phyloP scores from a whole-genome alignment of 2,888 invertebrate species.

The Deilephila elpenor region DNA sequence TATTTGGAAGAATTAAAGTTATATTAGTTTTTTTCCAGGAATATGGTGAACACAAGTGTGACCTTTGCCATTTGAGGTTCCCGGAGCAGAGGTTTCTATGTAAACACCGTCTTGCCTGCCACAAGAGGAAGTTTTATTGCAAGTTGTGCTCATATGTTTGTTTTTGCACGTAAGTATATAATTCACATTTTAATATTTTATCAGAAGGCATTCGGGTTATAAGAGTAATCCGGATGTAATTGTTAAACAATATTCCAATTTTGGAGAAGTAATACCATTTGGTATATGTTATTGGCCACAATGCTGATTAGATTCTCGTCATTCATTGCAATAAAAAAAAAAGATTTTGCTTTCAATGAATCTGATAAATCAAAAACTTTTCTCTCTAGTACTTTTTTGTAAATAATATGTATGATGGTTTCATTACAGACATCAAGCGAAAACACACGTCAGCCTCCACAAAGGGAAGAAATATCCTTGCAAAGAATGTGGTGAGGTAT shows the following conservation, averaged over 20 bases:
- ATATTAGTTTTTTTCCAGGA: constrained; percentile 43
- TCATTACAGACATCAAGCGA: constrained; percentile 51
- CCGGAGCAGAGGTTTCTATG: constrained; percentile 44
- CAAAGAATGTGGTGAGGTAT: constrained; percentile 50
- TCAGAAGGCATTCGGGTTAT: too few relatives aligned
- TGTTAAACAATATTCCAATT: too few relatives aligned
- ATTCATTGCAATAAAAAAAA: too few relatives aligned
- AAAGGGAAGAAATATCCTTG: constrained; percentile 56
- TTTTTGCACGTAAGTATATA: constrained; percentile 52
- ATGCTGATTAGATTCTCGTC: too few relatives aligned
- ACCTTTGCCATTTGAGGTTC: constrained; percentile 52
- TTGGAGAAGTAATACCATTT: too few relatives aligned
- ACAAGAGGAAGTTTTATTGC: constrained; percentile 55
- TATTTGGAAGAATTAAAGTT: not conserved
- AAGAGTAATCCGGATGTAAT: too few relatives aligned
- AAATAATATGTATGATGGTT: not conserved
- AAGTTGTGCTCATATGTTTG: constrained; percentile 55
- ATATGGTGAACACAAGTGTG: constrained; percentile 51
- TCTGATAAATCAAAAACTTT: too few relatives aligned
- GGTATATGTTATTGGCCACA: too few relatives aligned
- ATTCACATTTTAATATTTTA: not conserved
- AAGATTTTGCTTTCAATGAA: too few relatives aligned
- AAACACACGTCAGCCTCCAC: constrained; percentile 51
- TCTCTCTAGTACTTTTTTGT: too few relatives aligned
- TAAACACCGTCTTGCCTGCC: constrained; percentile 49